phyloP scores from a whole-genome alignment of 2,888 invertebrate genomes.

The Clepsis dumicolana region DNA sequence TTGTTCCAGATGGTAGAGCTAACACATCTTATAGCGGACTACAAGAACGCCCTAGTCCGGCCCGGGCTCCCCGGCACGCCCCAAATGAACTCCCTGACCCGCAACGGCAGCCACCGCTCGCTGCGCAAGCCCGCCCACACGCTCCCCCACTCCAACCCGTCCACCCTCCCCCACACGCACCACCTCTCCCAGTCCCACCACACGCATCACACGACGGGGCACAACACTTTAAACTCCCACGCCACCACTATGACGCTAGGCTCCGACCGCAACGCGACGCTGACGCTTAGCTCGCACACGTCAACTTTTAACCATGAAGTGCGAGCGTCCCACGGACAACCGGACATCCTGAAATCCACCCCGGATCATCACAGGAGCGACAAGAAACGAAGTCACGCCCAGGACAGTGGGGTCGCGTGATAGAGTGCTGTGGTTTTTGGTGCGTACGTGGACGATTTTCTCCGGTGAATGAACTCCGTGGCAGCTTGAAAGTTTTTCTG shows the following conservation, averaged over 20 bases:
- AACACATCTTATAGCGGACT: conserved; percentile 96
- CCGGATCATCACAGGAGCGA: conserved; percentile 90
- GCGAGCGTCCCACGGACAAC: conserved; percentile 87
- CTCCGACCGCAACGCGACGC: conserved; percentile 70
- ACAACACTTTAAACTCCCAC: conserved; percentile 87
- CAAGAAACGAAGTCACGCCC: conserved; percentile 75
- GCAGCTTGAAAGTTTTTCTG: background rate
- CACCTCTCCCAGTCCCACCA: conserved; percentile 59
- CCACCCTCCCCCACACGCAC: conserved; percentile 72
- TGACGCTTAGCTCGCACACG: conserved; percentile 75
- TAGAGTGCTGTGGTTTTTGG: conserved; percentile 41
- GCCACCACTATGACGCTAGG: conserved; percentile 77
- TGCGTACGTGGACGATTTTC: background rate
- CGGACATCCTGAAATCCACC: conserved; percentile 94
- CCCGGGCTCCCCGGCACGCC: conserved; percentile 92
- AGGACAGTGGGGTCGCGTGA: conserved; percentile 81
- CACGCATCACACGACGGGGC: conserved; percentile 72
- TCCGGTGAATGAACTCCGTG: too few relatives aligned
- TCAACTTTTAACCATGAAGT: conserved; percentile 68
- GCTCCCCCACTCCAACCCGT: conserved; percentile 79
- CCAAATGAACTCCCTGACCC: conserved; percentile 91
- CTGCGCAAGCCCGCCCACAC: conserved; percentile 73
- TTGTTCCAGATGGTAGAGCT: conserved; percentile 92
- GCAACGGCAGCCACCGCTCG: conserved; percentile 89
- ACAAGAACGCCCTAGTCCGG: conserved; percentile 95